Base-by-base conservation (phyloP, 1,140 invertebrate genomes). In the Zelostemma sp. region DNA sequence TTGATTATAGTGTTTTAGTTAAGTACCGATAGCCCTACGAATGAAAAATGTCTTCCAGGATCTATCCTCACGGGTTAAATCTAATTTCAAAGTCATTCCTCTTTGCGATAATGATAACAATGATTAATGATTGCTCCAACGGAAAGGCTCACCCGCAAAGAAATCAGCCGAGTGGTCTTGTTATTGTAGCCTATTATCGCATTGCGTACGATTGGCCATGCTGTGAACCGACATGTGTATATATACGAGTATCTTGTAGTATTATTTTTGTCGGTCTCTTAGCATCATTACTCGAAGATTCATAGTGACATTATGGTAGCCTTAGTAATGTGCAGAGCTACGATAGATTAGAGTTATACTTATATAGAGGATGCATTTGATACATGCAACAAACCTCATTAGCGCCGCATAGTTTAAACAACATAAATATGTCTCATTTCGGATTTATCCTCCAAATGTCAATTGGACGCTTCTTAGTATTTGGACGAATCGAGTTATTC, bases 281-380 rank as follows among this genome's bases (percentile, higher is more conserved):
- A 25, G 46, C 48, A 50, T 50, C 48, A 35, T 50, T 50, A 50
- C 48, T 16, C 48, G 48, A 17, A 50, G 48, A 50, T 50, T 50
- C 48, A 50, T 50, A 50, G 28, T 50, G 48, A 50, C 48, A 50
- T 50, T 50, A 35, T 33, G 6, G 28, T 35, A 21, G 48, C 0
- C 4, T 50, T 15, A 6, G 14, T 14, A 2, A 12, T 48, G 25
- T 35, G 25, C 25, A 33, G 21, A 49, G 17, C 18, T 21, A n/a
- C 45, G 2, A 47, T 14, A 48, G 25, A 33, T 50, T 50, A 50
- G 48, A 35, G 12, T 14, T 9, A 31, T 48, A 28, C 16, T 16
- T 46, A 6, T 18, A 18, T 21, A 25, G 11, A 19, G 5, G 12
- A 15, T 9, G 40, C 43, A n/a, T 48, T 48, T 21, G 46, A 15